These are phyloP conservation scores for Ectemnius lituratus DNA, from an alignment of 2,888 invertebrate genomes.

Conservation along the genomic window DNA sequence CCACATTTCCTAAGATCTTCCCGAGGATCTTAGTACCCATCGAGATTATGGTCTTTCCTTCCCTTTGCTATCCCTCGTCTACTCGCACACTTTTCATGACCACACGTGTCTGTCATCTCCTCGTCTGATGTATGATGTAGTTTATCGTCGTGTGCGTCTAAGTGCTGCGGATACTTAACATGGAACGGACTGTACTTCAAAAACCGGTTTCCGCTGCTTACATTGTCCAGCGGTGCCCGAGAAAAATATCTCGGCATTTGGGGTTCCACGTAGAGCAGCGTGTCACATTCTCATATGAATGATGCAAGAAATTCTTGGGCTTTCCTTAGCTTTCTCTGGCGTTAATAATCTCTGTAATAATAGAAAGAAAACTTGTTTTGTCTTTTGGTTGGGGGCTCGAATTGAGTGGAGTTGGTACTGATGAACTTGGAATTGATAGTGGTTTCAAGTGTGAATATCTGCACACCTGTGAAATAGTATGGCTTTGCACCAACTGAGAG, in stretches of 20 bases:
- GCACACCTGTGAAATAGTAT: neutral
- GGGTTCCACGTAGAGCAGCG: slow-evolving; percentile 1
- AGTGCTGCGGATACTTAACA: neutral
- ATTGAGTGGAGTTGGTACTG: neutral
- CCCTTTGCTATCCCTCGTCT: slow-evolving; percentile 16
- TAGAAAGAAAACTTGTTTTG: no score
- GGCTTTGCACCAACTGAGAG: slow-evolving; percentile 29
- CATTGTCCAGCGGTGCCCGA: neutral
- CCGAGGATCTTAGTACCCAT: slow-evolving; percentile 1
- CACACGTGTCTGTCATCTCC: slow-evolving; percentile 32
- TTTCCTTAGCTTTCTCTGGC: no score
- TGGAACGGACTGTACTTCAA: neutral
- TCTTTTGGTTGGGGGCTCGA: no score
- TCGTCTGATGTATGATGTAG: slow-evolving; percentile 24
- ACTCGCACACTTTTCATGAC: slow-evolving; percentile 26
- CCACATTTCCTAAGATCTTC: slow-evolving; percentile 37
- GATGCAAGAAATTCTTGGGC: neutral
- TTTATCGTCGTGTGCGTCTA: slow-evolving; percentile 3
- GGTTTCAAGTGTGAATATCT: no score
- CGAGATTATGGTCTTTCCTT: slow-evolving; percentile 10
- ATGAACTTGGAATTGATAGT: neutral
- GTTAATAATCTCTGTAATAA: no score
- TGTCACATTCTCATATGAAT: neutral
- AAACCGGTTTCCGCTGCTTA: neutral
- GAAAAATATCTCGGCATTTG: neutral